Conservation (phyloP, 2,797 vertebrate genomes). For the Tapera naevia region DNA sequence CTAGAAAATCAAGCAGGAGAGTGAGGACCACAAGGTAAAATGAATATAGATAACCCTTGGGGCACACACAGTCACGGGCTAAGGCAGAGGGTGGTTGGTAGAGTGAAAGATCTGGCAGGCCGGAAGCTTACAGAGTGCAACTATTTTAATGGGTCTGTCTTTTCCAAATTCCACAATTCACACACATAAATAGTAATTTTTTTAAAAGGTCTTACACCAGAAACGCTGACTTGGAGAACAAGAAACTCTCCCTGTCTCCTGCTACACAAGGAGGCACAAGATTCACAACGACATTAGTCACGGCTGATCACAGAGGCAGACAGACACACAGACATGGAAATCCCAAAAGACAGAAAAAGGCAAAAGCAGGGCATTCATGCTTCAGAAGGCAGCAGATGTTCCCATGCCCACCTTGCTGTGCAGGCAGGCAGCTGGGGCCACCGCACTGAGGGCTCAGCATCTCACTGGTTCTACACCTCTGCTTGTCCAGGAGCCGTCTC, state of each 20-base stretch:
- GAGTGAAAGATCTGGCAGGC: not conserved
- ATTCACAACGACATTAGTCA: constrained; percentile 5
- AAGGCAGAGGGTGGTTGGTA: not conserved
- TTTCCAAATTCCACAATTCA: constrained; percentile 27
- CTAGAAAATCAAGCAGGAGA: not conserved
- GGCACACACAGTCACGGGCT: not conserved
- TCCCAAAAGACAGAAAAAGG: not conserved
- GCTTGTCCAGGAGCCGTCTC: not conserved
- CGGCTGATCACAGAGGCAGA: accelerated
- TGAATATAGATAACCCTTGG: not conserved
- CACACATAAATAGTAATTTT: not conserved
- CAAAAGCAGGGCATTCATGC: not conserved
- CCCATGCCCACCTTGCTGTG: not conserved
- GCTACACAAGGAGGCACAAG: not conserved
- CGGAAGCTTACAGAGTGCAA: not conserved
- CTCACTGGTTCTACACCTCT: not conserved
- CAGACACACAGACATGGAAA: not conserved
- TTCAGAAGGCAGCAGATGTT: not conserved
- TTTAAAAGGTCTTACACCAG: not conserved
- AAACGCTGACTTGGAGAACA: not conserved
- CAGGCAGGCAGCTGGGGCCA: not conserved
- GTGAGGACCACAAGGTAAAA: not conserved
- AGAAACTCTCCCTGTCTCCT: not conserved
- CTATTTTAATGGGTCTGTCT: constrained; percentile 50
- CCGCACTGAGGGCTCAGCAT: not conserved